Conservation (phyloP, 1,140 invertebrate genomes). For the Antheraea pernyi region DNA sequence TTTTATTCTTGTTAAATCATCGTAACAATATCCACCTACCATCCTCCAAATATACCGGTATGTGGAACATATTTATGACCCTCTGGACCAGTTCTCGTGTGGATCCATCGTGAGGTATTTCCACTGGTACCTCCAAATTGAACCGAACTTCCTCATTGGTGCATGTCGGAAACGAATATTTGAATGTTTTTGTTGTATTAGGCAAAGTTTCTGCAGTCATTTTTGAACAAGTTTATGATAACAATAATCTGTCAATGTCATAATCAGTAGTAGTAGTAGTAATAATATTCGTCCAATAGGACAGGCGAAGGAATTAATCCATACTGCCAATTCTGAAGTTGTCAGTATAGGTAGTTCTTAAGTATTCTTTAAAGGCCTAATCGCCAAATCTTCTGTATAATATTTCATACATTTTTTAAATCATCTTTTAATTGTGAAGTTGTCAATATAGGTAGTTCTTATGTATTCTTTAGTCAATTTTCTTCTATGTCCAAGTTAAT, state of each 20-base stretch:
- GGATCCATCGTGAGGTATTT: slow-evolving; percentile 81
- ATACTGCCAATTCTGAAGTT: no score
- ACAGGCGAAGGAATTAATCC: no score
- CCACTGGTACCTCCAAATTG: slow-evolving; percentile 81
- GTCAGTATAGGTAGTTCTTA: no score
- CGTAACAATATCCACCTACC: slow-evolving; percentile 35
- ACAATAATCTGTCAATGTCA: neutral
- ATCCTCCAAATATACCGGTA: slow-evolving; percentile 85
- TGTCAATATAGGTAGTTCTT: no score
- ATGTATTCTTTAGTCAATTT: no score
- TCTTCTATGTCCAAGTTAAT: no score
- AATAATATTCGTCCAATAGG: no score
- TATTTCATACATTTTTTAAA: no score
- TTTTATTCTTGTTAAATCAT: neutral
- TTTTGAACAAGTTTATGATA: slow-evolving; percentile 17
- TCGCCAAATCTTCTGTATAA: no score
- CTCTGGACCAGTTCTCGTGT: slow-evolving; percentile 84
- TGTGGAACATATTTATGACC: slow-evolving; percentile 84
- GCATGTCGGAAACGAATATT: slow-evolving; percentile 81
- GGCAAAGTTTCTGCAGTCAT: slow-evolving; percentile 66
- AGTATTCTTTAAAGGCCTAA: no score
- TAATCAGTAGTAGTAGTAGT: no score
- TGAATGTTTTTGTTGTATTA: slow-evolving; percentile 75
- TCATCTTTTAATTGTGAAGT: no score
- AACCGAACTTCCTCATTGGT: slow-evolving; percentile 79